Evolutionary conservation across 2,888 invertebrate species (phyloP).

Genomic region (Argynnis bischoffii): DNA sequence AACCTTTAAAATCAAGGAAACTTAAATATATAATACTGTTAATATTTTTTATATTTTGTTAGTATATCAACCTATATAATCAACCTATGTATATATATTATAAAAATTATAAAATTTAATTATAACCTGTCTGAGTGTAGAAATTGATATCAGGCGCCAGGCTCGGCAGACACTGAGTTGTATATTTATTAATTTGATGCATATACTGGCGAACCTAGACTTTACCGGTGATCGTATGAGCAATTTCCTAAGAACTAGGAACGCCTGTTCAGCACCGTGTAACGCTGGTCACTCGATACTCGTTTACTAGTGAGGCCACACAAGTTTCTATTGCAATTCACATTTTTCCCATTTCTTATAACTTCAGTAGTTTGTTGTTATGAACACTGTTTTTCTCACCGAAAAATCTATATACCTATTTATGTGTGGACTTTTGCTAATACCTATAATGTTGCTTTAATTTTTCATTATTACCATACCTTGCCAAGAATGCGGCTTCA

Average conservation of each 20-base stretch:
- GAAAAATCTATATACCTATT: too few species aligned
- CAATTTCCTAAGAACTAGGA: constrained; percentile 65
- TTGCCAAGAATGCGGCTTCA: constrained; percentile 35
- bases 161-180: neutral
- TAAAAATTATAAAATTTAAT: too few species aligned
- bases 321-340: constrained; percentile 51
- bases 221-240: constrained; percentile 61
- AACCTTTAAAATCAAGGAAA: too few species aligned
- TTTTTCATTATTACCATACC: constrained; percentile 14
- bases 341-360: constrained; percentile 38
- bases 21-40: too few species aligned
- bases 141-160: constrained; percentile 31
- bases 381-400: too few species aligned
- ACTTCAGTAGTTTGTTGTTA: neutral
- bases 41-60: too few species aligned
- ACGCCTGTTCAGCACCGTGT: constrained; percentile 59
- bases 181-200: constrained; percentile 14
- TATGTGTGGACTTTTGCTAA: neutral
- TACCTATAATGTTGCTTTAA: neutral
- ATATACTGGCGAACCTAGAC: constrained; percentile 31
- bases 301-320: constrained; percentile 59
- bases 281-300: constrained; percentile 67
- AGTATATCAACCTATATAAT: too few species aligned
- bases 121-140: neutral
- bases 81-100: too few species aligned